Evolutionary conservation across 2,113 vertebrate species (phyloP).

Genomic region (Eptesicus fuscus): DNA sequence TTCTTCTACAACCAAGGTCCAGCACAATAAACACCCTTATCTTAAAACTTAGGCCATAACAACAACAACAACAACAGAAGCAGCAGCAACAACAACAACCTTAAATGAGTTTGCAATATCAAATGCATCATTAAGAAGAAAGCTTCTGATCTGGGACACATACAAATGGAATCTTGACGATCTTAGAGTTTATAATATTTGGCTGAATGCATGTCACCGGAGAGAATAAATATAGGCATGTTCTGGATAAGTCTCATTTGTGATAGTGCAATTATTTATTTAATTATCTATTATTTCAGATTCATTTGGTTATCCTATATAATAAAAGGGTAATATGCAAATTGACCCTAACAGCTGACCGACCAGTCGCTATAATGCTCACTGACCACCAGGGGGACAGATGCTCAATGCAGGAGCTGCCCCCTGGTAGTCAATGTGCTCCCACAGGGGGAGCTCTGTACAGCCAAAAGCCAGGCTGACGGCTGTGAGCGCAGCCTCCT

Average conservation of each 20-base stretch:
- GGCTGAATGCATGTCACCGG: not conserved
- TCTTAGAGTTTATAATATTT: not conserved
- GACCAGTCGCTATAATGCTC: too few relatives aligned
- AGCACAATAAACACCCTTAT: not conserved
- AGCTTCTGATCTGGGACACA: not conserved
- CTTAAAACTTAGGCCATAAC: not conserved
- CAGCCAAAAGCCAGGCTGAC: too few relatives aligned
- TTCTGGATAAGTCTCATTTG: not conserved
- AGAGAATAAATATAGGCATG: not conserved
- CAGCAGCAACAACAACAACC: not conserved
- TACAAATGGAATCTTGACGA: not conserved
- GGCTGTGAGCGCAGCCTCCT: too few relatives aligned
- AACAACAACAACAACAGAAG: too few relatives aligned
- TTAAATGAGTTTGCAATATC: not conserved
- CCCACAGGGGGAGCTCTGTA: too few relatives aligned
- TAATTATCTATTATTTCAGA: not conserved
- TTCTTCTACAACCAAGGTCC: not conserved
- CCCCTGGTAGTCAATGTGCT: too few relatives aligned
- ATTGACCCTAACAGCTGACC: too few relatives aligned
- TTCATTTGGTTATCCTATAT: not conserved
- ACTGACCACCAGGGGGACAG: too few relatives aligned
- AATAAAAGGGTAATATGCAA: too few relatives aligned
- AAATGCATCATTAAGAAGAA: not conserved
- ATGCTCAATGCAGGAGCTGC: too few relatives aligned
- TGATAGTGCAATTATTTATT: not conserved